Evolutionary conservation across 2,888 invertebrate species (phyloP).

Genomic region (Agrochola litura): DNA sequence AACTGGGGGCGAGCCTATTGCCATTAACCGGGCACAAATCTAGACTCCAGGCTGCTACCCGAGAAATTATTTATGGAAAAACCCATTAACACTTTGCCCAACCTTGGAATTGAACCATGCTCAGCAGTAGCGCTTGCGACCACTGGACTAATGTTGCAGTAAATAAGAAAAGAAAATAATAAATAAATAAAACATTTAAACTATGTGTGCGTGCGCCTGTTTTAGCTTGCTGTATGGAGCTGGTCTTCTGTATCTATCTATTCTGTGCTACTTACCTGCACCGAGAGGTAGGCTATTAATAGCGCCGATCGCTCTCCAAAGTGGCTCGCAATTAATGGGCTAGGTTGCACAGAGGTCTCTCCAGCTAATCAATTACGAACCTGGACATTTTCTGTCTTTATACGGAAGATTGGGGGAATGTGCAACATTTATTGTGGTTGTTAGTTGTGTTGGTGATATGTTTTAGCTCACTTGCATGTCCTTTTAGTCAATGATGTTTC

Average conservation of each 20-base stretch:
- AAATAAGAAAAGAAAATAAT: too few species aligned
- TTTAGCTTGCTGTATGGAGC: too few species aligned
- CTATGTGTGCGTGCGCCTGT: too few species aligned
- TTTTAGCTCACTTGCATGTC: background rate
- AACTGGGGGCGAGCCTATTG: too few species aligned
- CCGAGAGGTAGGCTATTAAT: slow-evolving; percentile 55
- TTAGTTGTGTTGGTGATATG: background rate
- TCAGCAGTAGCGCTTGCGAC: too few species aligned
- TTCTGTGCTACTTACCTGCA: slow-evolving; percentile 41
- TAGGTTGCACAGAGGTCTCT: slow-evolving; percentile 71
- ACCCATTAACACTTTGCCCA: too few species aligned
- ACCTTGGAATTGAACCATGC: too few species aligned
- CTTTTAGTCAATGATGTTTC: background rate
- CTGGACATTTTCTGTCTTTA: slow-evolving; percentile 67
- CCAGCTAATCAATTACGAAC: slow-evolving; percentile 76
- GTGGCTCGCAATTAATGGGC: slow-evolving; percentile 73
- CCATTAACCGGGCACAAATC: too few species aligned
- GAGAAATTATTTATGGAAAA: too few species aligned
- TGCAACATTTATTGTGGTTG: slow-evolving; percentile 31
- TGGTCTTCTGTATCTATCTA: background rate
- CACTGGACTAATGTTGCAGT: too few species aligned
- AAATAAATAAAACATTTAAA: too few species aligned
- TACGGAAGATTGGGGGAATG: slow-evolving; percentile 27
- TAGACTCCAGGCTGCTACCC: too few species aligned
- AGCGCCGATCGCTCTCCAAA: slow-evolving; percentile 58